These are phyloP conservation scores for Orchestia grillus DNA, from an alignment of 1,140 invertebrate genomes.

Conservation along the genomic window DNA sequence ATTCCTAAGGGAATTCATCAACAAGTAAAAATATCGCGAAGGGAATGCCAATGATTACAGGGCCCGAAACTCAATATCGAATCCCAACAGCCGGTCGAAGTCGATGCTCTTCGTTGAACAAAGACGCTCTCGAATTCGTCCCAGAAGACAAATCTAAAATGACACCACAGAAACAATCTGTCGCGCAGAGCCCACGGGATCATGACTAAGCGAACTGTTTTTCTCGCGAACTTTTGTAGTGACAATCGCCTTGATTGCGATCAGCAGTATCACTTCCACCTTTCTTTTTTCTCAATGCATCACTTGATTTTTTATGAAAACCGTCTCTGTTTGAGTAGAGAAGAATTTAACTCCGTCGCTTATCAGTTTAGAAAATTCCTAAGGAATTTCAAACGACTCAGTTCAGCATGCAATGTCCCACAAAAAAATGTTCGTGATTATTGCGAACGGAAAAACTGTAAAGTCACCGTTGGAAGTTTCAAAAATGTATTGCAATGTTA, in stretches of 20 bases:
- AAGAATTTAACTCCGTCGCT: background rate
- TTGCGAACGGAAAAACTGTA: background rate
- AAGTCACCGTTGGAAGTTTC: too few species aligned
- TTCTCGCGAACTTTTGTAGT: conserved; percentile 36
- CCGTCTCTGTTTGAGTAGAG: background rate
- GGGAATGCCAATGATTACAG: background rate
- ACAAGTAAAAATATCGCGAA: background rate
- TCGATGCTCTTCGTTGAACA: conserved; percentile 4
- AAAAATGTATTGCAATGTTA: too few species aligned
- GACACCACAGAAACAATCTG: conserved; percentile 48
- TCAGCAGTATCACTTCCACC: conserved; percentile 14
- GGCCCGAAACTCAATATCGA: background rate
- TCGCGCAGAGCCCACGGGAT: conserved; percentile 46
- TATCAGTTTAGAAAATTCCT: background rate
- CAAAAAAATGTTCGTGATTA: background rate
- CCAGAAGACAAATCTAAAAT: conserved; percentile 47
- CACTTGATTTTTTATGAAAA: background rate
- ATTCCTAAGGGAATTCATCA: background rate
- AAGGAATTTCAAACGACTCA: background rate
- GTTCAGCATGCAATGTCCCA: background rate
- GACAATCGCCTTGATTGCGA: conserved; percentile 51
- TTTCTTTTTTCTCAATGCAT: background rate
- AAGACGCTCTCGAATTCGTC: conserved; percentile 8
- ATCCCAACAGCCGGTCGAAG: background rate
- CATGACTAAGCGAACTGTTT: conserved; percentile 34